Base-by-base conservation (phyloP, 2,888 invertebrate genomes). In the Idaea aversata region DNA sequence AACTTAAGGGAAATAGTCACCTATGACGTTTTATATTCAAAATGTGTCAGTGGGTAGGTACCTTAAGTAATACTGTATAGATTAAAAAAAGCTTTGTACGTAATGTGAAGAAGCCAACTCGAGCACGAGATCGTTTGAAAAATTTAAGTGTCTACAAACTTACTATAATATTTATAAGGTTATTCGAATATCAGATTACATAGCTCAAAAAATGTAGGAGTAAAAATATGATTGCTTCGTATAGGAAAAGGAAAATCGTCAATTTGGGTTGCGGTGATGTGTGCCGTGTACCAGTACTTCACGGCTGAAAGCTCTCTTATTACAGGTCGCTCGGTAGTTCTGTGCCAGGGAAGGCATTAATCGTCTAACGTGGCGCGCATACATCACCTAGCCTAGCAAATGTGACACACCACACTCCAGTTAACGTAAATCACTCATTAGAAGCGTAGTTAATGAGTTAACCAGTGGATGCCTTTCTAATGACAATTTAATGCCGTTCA, bases 371-470 rank as follows among this genome's bases (percentile, higher is more conserved):
- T 76, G 72, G 73, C 75, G 76, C 75, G 80, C 81, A 80, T 83
- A 81, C 75, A 80, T 83, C 84, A 83, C 79, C 79, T 79, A 75
- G 76, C 76, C 73, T 75, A 75, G 77, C 76, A 74, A 81, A 80
- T 77, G 81, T 81, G 80, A 84, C 85, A 81, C 77, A 75, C 75
- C 85, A 85, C 82, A 86, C 85, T 86, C 82, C 79, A 87, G 84
- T 86, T 85, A 83, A 81, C 87, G 78, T 85, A 86, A 85, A 88
- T 89, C 88, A 88, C 81, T 89, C 83, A 88, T 88, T 87, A 86
- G 79, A 80, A 79, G 79, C 79, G 74, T 80, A 83, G 80, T 84
- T 89, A 87, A 88, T 85, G 85, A 84, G 77, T 80, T 79, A 81
- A 85, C 82, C 78, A 78, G 80, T 83, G 77, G 81, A 84, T 85